These are phyloP conservation scores for Malaclemys terrapin DNA, from an alignment of 2,113 vertebrate genomes.

Conservation along the genomic window DNA sequence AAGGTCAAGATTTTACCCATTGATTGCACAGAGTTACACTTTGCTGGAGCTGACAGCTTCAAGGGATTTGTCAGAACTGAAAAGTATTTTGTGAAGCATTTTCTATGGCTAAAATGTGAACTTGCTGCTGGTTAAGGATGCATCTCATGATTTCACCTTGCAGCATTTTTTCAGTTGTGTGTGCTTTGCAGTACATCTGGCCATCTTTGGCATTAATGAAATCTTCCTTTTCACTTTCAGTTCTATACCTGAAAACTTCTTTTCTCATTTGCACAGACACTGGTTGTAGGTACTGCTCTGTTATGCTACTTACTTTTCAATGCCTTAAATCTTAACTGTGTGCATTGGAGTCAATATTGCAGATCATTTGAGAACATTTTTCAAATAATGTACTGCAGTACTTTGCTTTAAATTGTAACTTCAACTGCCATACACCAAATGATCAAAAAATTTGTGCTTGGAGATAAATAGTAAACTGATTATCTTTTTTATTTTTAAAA, in stretches of 20 bases:
- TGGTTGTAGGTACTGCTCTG: constrained; percentile 17
- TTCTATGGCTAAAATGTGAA: constrained; percentile 43
- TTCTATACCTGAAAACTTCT: background rate
- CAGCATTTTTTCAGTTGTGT: background rate
- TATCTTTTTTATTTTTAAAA: background rate
- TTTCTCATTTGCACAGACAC: background rate
- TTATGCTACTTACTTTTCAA: constrained; percentile 28
- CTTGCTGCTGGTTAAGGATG: constrained; percentile 28
- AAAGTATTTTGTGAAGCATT: constrained; percentile 25
- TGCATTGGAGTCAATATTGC: background rate
- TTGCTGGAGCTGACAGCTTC: constrained; percentile 7
- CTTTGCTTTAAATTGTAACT: background rate
- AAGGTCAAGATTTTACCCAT: background rate
- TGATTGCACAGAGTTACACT: background rate
- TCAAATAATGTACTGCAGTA: constrained; percentile 9
- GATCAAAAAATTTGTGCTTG: background rate
- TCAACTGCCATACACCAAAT: background rate
- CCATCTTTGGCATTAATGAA: background rate
- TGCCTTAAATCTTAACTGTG: constrained; percentile 52
- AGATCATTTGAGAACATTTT: constrained; percentile 35
- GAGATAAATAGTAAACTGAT: background rate
- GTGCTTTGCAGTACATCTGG: constrained; percentile 32
- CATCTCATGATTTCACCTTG: constrained; percentile 41
- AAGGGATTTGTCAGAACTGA: constrained; percentile 2
- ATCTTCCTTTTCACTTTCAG: background rate